These are phyloP conservation scores for Eilema depressum DNA, from an alignment of 2,888 invertebrate genomes.

Conservation along the genomic window DNA sequence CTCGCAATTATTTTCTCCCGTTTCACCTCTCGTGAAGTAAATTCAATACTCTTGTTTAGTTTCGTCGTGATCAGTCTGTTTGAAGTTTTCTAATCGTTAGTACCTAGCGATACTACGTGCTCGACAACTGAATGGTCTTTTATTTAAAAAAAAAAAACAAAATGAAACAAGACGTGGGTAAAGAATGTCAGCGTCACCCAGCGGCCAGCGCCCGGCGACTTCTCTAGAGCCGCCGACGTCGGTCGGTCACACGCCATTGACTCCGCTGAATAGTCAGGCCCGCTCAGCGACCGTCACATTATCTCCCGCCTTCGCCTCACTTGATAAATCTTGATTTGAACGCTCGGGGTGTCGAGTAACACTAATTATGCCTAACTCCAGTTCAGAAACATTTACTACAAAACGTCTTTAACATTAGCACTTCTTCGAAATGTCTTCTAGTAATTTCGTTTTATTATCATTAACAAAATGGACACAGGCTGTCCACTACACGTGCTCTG, in stretches of 20 bases:
- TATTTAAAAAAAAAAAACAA: constrained; percentile 59
- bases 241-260: constrained; percentile 85
- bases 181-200: constrained; percentile 82
- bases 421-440: constrained; percentile 35
- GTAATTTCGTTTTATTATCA: constrained; percentile 51
- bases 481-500: constrained; percentile 75
- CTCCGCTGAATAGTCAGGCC: constrained; percentile 78
- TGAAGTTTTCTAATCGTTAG: constrained; percentile 50
- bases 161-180: constrained; percentile 73
- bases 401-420: constrained; percentile 32
- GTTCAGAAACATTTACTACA: constrained; percentile 32
- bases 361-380: constrained; percentile 60
- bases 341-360: constrained; percentile 62
- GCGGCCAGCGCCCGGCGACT: constrained; percentile 72
- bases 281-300: constrained; percentile 71
- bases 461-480: constrained; percentile 62
- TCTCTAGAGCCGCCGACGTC: constrained; percentile 71
- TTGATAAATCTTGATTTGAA: constrained; percentile 71
- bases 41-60: constrained; percentile 40
- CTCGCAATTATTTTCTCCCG: constrained; percentile 51
- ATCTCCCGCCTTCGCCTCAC: constrained; percentile 69
- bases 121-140: constrained; percentile 60
- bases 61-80: constrained; percentile 36
- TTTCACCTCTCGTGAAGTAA: constrained; percentile 40
- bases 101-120: constrained; percentile 52